phyloP scores from a whole-genome alignment of 1,140 invertebrate species.

The Diabrotica undecimpunctata region DNA sequence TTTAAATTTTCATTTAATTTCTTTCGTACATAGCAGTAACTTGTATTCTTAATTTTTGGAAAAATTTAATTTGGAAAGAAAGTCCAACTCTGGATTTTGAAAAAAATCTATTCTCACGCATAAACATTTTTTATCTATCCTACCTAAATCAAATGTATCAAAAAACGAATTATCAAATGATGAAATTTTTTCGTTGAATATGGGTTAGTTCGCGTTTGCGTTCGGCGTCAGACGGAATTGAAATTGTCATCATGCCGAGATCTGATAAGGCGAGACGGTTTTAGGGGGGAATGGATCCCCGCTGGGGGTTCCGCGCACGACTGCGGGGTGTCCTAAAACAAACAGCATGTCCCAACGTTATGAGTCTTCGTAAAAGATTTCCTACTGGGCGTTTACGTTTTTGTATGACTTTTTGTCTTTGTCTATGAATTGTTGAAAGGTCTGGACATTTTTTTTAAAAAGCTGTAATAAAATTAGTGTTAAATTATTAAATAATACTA shows the following conservation, averaged over 20 bases:
- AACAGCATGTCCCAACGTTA: conserved; percentile 40
- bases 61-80: no score
- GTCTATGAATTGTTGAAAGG: conserved; percentile 8
- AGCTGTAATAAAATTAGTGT: background rate
- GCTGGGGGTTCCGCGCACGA: conserved; percentile 29
- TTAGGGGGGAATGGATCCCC: conserved; percentile 35
- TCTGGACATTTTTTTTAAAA: background rate
- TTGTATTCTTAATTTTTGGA: no score
- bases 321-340: conserved; percentile 44
- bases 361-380: conserved; percentile 36
- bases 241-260: conserved; percentile 48
- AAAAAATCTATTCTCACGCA: no score
- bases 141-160: no score
- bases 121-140: no score
- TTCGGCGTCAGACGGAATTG: conserved; percentile 31
- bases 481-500: no score
- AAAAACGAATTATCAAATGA: background rate
- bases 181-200: conserved; percentile 9
- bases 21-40: no score
- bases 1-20: no score
- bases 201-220: conserved; percentile 20
- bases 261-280: conserved; percentile 45
- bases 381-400: conserved; percentile 39
- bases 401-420: conserved; percentile 20
- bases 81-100: no score